These are phyloP conservation scores for Chydorus sphaericus DNA, from an alignment of 2,888 invertebrate species.

Conservation along the genomic window DNA sequence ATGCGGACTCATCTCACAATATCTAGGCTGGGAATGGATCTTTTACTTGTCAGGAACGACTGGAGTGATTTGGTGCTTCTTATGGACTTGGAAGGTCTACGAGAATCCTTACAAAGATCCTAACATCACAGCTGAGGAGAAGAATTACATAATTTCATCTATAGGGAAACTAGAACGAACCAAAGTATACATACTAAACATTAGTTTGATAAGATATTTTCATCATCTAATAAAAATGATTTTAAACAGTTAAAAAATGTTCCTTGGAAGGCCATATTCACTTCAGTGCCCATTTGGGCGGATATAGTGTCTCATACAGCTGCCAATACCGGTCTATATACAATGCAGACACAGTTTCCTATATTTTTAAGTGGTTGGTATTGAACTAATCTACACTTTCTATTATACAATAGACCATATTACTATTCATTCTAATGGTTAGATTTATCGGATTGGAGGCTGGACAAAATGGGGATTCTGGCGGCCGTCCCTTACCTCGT, in stretches of 20 bases:
- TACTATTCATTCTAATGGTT: constrained; percentile 1
- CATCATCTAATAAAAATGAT: too few species aligned
- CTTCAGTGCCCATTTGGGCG: constrained; percentile 66
- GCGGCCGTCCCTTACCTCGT: constrained; percentile 77
- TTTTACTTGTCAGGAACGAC: constrained; percentile 47
- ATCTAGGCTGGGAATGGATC: constrained; percentile 63
- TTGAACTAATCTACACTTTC: too few species aligned
- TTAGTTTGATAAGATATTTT: too few species aligned
- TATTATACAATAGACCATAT: too few species aligned
- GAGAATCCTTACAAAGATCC: constrained; percentile 61
- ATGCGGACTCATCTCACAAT: constrained; percentile 53
- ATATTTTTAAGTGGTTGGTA: constrained; percentile 71
- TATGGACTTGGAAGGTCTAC: constrained; percentile 18
- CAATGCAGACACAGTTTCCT: constrained; percentile 63
- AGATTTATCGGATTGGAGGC: constrained; percentile 39
- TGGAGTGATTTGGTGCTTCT: constrained; percentile 28
- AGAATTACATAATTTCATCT: constrained; percentile 65
- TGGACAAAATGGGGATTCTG: constrained; percentile 63
- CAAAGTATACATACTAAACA: too few species aligned
- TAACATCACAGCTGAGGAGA: constrained; percentile 51
- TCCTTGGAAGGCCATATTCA: constrained; percentile 64
- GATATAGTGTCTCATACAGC: constrained; percentile 70
- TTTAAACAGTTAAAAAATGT: constrained; percentile 23
- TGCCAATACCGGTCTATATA: constrained; percentile 84
- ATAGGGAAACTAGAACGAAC: too few species aligned